phyloP scores from a whole-genome alignment of 2,888 invertebrate species.

The Tachina fera region DNA sequence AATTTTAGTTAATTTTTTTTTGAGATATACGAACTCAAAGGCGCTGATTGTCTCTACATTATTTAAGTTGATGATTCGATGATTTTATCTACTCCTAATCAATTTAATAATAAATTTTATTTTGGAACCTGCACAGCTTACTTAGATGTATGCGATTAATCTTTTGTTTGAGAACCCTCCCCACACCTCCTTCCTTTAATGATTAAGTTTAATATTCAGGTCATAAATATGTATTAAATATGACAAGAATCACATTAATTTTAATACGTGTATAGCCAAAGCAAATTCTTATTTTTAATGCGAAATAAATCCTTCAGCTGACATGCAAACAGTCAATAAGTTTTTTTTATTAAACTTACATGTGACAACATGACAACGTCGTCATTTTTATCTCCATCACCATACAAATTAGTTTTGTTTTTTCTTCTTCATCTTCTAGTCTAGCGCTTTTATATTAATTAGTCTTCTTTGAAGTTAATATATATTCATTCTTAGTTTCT shows the following conservation, averaged over 20 bases:
- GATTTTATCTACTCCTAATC: too few relatives aligned
- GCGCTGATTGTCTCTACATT: too few relatives aligned
- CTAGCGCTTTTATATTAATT: background rate
- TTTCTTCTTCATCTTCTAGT: background rate
- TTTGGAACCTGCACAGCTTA: too few relatives aligned
- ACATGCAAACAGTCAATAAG: constrained; percentile 9
- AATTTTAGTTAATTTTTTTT: too few relatives aligned
- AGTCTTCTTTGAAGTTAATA: background rate
- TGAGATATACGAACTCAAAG: too few relatives aligned
- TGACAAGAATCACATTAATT: background rate
- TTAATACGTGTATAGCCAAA: background rate
- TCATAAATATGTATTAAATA: background rate
- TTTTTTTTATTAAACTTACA: background rate
- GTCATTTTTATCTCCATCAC: background rate
- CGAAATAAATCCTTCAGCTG: constrained; percentile 28
- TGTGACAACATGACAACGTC: constrained; percentile 31
- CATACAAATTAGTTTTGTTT: background rate
- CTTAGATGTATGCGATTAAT: too few relatives aligned
- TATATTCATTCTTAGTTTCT: background rate
- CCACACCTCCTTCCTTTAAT: too few relatives aligned
- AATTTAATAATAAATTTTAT: too few relatives aligned
- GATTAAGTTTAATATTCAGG: background rate
- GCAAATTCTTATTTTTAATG: constrained; percentile 13
- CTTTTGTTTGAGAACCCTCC: too few relatives aligned
- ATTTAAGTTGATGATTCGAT: too few relatives aligned